Conservation (phyloP, 1,140 invertebrate species). For the Cyphomyrmex costatus region DNA sequence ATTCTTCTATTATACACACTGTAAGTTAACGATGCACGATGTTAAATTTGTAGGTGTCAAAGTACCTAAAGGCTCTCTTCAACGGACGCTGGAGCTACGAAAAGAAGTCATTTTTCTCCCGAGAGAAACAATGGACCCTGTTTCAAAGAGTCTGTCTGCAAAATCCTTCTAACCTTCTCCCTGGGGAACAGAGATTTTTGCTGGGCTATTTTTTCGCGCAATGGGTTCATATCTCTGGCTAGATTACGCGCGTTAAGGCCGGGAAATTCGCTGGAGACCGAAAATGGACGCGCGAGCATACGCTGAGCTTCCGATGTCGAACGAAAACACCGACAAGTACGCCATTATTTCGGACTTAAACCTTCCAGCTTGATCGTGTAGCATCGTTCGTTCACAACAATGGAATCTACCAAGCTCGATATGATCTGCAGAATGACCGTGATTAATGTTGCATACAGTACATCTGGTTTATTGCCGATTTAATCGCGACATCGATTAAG, state of each 20-base stretch:
- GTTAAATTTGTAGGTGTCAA: constrained; percentile 16
- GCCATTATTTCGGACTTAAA: constrained; percentile 70
- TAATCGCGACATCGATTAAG: constrained; percentile 39
- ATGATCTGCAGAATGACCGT: constrained; percentile 34
- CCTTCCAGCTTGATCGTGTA: constrained; percentile 48
- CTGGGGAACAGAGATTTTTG: constrained; percentile 30
- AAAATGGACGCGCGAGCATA: constrained; percentile 60
- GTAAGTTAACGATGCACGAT: neutral
- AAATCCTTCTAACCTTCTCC: constrained; percentile 55
- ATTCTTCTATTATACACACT: neutral
- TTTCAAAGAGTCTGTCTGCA: constrained; percentile 29
- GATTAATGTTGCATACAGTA: constrained; percentile 26
- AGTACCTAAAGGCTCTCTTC: constrained; percentile 5
- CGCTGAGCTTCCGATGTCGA: constrained; percentile 60
- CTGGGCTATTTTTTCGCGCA: constrained; percentile 46
- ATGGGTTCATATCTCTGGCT: constrained; percentile 54
- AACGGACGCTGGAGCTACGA: neutral
- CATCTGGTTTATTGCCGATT: constrained; percentile 6
- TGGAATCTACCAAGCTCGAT: constrained; percentile 10
- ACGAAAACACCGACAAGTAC: constrained; percentile 67
- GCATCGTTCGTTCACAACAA: constrained; percentile 56
- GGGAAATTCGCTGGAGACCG: constrained; percentile 52
- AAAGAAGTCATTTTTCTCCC: constrained; percentile 15
- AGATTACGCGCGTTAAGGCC: constrained; percentile 57
- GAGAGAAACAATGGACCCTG: constrained; percentile 48